Base-by-base conservation (phyloP, 2,797 vertebrate genomes). In the Meda fulgida region DNA sequence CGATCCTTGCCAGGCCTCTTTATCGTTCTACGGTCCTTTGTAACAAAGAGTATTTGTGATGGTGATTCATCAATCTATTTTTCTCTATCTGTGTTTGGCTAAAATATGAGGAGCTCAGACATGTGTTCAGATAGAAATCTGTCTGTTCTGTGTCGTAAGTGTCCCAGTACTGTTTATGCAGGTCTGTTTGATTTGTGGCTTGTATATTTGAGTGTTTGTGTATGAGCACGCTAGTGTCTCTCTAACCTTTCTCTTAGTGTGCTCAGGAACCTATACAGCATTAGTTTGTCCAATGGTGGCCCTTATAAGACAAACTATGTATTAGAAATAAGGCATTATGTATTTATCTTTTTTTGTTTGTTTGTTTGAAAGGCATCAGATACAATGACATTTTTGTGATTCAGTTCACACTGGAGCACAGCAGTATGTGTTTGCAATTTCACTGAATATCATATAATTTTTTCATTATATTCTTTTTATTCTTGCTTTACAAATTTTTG, bases 1-100 rank as follows among this genome's bases (percentile, higher is more conserved):
- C 93, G 93, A 94, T 94, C 93, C 90, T 93, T 89, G 81, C 92
- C 91, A 94, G 92, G 91, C 89, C 86, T 87, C 89, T 91, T 91
- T 92, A 93, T 86, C 73, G 72, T 85, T 76, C 72, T 63, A 66
- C 46, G 65, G 85, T 85, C 58, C 65, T 88, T 46, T 86, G 63
- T 60, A 48, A 72, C 21, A 6, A 79, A 81, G 34, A 80, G 26
- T 78, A 67, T 85, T 75, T 84, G 78, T 81, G 76, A 69, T 69
- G 48, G 63, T 83, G 80, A 86, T 79, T 66, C 23, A 67, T 75
- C 58, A 60, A 51, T 77, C 60, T 71, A 48, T 85, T 85, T 84
- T 83, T 84, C 78, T 81, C 9, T 86, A 60, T 83, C 87, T 86
- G 77, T 46, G 53, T 63, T 88, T 78, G 60, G 48, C 34, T 88